Evolutionary conservation across 2,113 vertebrate genomes (phyloP).

Genomic region (Ammodytes marinus): DNA sequence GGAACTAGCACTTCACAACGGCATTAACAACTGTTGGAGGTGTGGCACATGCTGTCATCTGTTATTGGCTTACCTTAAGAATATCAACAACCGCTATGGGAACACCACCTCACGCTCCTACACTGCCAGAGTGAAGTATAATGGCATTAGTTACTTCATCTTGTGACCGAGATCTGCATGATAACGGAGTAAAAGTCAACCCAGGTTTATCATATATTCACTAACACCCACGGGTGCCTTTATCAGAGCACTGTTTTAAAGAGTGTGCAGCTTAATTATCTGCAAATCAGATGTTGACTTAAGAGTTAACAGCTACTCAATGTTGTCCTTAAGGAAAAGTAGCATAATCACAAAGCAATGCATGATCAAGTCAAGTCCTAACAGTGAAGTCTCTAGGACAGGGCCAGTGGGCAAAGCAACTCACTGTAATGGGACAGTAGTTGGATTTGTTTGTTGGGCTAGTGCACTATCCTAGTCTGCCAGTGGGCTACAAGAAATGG

Average conservation of each 20-base stretch:
- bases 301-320: background rate
- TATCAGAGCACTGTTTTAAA: constrained; percentile 6
- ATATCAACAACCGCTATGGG: constrained; percentile 41
- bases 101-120: background rate
- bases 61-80: constrained; percentile 57
- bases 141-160: constrained; percentile 42
- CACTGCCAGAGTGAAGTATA: constrained; percentile 1
- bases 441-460: constrained; percentile 6
- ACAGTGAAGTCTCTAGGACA: background rate
- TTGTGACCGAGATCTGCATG: constrained; percentile 37
- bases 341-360: background rate
- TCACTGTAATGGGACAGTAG: constrained; percentile 40
- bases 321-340: background rate
- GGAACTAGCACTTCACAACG: background rate
- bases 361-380: background rate
- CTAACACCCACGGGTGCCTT: background rate
- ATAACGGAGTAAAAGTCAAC: constrained; percentile 30
- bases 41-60: constrained; percentile 42
- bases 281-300: constrained; percentile 14
- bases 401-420: constrained; percentile 6
- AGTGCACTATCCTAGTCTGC: background rate
- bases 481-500: background rate
- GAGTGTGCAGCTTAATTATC: background rate
- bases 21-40: constrained; percentile 28
- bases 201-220: background rate